phyloP scores from a whole-genome alignment of 2,797 vertebrate species.

The Picus viridis region DNA sequence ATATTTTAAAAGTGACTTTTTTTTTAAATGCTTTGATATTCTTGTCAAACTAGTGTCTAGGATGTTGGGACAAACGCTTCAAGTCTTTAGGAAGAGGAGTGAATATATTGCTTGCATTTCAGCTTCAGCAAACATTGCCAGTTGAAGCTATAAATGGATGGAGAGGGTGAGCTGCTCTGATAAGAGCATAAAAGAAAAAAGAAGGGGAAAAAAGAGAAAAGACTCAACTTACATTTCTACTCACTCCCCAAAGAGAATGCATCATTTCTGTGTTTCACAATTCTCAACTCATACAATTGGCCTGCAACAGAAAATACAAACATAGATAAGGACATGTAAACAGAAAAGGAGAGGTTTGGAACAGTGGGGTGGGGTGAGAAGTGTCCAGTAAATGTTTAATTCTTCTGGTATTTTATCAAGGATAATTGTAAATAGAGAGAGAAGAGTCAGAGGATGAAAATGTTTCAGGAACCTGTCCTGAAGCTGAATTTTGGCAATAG shows the following conservation, averaged over 20 bases:
- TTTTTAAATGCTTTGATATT: neutral
- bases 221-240: neutral
- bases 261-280: neutral
- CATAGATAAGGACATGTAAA: neutral
- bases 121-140: slow-evolving; percentile 1
- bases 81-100: neutral
- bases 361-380: no score
- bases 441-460: slow-evolving; percentile 6
- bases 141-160: neutral
- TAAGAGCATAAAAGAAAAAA: slow-evolving; percentile 3
- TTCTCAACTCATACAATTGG: neutral
- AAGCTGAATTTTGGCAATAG: slow-evolving; percentile 20
- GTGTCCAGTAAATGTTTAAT: neutral
- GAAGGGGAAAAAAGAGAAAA: neutral
- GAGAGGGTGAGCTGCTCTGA: neutral
- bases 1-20: neutral
- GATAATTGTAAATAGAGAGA: slow-evolving; percentile 41
- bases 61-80: neutral
- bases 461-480: slow-evolving; percentile 37
- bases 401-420: slow-evolving; percentile 29
- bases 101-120: slow-evolving; percentile 3
- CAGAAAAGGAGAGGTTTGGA: neutral
- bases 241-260: neutral
- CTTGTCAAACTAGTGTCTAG: neutral
- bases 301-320: neutral